Base-by-base conservation (phyloP, 1,140 invertebrate genomes). In the Hylaeus volcanicus region DNA sequence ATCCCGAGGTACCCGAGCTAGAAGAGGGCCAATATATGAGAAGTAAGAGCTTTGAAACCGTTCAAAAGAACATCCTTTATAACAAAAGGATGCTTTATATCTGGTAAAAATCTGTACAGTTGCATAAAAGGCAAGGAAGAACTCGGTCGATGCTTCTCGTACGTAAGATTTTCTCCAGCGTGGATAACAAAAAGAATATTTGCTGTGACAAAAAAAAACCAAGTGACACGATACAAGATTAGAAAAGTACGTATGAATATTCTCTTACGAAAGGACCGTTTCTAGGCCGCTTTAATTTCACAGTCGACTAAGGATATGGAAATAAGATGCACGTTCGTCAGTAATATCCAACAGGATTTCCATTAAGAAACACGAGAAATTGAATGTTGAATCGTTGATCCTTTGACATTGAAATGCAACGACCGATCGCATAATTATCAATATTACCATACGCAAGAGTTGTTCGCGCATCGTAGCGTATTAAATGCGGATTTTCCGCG, bases 351-450 rank as follows among this genome's bases (percentile, higher is more conserved):
- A 69, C 53, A 8, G 9, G 43, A 41, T 72, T 71, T 72, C 39
- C 12, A 63, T 26, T n/a, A 53, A 45, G 14, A 71, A 77, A 48
- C 26, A 63, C n/a, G 51, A 53, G 37, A n/a, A 8, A 70, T 63
- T 15, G 43, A 72, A 72, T 15, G 37, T 63, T 37, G 43, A 63
- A 78, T 72, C 39, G 12, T 6, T 2, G 26, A 71, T 55, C 15
- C 5, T 3, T 39, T 43, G 56, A 1, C 39, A 55, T 37, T 5
- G 15, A 64, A 3, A 65, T 9, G 61, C 14, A 6, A 15, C 14
- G 48, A 43, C 39, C 39, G 43, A 41, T 74, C 48, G 60, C 9
- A 6, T 12, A 51, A 60, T 61, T 43, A 53, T 78, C 37, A 53
- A 43, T 63, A 53, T 72, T 37, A 61, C 15, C 45, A 37, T 72